Percentiles rank a stretch among this genome's conserved stretches.
Evolutionary conservation across 2,113 vertebrate genomes (phyloP).

Genomic region (Phylloscopus whistleri): DNA sequence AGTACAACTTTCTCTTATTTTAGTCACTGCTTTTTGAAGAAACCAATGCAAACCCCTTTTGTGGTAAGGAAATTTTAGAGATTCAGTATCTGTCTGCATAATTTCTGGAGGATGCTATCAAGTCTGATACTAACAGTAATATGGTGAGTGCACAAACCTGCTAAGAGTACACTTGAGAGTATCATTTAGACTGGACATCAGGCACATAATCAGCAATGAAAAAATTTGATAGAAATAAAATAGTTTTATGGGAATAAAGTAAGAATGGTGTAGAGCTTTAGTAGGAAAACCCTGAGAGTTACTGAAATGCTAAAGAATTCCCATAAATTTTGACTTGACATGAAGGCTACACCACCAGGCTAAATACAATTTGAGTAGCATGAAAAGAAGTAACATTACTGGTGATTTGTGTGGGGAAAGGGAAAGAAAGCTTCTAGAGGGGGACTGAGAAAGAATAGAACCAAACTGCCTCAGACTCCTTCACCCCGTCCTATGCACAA

Average conservation of each 20-base stretch:
- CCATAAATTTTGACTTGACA: background rate
- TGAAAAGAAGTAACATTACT: background rate
- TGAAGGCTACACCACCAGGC: background rate
- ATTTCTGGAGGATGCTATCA: background rate
- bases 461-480: background rate
- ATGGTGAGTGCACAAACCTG: background rate
- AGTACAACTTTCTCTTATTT: background rate
- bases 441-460: background rate
- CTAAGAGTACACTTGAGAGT: constrained; percentile 77
- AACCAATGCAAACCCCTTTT: background rate
- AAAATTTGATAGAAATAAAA: background rate
- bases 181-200: constrained; percentile 52
- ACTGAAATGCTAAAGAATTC: background rate
- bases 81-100: background rate
- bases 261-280: background rate
- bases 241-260: constrained; percentile 10
- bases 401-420: background rate
- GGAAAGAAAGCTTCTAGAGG: background rate
- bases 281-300: background rate
- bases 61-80: background rate
- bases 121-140: background rate
- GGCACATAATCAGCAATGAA: background rate
- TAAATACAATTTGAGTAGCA: background rate
- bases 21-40: background rate
- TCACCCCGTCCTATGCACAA: constrained; percentile 3